Conservation (phyloP, 2,113 vertebrate genomes). For the Bujurquina vittata region DNA sequence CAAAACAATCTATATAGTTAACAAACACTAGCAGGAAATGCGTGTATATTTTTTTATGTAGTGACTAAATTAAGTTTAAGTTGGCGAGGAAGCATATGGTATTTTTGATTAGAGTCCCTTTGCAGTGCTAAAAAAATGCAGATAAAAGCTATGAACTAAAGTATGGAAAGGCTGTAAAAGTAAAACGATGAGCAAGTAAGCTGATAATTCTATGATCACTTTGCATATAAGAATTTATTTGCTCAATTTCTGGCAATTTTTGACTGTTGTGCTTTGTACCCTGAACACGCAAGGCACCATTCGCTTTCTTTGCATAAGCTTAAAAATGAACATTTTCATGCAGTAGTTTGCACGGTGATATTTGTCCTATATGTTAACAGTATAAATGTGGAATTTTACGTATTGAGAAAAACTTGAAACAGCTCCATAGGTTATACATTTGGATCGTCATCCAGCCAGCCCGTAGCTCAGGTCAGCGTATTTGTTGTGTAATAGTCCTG, state of each 20-base stretch:
- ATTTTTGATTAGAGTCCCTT: no score
- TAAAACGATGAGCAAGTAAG: background rate
- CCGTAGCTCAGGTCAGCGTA: conserved; percentile 66
- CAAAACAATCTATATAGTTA: no score
- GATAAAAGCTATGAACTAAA: background rate
- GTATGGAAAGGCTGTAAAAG: background rate
- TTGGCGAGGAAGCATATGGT: no score
- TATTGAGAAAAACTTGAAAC: conserved; percentile 1
- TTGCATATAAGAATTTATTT: no score
- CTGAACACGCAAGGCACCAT: background rate
- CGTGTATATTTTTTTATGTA: no score
- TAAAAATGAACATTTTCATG: background rate
- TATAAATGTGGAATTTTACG: background rate
- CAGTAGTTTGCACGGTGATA: background rate
- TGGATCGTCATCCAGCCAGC: conserved; percentile 30
- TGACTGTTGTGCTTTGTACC: background rate
- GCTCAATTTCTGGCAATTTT: no score
- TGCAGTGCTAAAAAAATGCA: no score
- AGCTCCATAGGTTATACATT: conserved; percentile 21
- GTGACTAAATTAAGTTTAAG: no score
- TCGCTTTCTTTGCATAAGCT: background rate
- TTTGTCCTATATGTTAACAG: background rate
- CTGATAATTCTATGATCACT: background rate
- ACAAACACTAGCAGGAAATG: no score
- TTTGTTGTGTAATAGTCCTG: conserved; percentile 70